phyloP scores from a whole-genome alignment of 2,113 vertebrate genomes.

The Leuciscus idus region DNA sequence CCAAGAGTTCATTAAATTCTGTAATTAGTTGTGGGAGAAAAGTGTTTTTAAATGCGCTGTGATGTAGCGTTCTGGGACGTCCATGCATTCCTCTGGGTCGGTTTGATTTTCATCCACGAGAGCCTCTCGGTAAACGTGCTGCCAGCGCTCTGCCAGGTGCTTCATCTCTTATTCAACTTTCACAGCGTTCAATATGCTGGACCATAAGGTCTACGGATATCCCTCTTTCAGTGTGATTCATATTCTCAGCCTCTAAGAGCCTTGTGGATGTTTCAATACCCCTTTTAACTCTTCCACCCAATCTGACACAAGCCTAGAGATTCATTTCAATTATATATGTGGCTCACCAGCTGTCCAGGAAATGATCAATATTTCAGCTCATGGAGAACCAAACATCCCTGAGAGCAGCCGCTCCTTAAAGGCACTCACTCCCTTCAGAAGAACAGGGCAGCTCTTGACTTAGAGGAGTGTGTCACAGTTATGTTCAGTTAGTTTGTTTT shows the following conservation, averaged over 20 bases:
- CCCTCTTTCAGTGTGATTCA: constrained; percentile 35
- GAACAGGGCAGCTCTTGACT: constrained; percentile 33
- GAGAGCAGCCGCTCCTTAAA: constrained; percentile 57
- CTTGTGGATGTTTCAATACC: constrained; percentile 25
- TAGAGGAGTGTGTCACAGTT: not conserved
- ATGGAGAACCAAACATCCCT: constrained; percentile 56
- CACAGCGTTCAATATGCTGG: constrained; percentile 27
- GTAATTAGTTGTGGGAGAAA: constrained; percentile 19
- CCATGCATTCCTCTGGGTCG: not conserved
- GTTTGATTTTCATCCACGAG: not conserved
- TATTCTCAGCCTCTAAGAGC: constrained; percentile 6
- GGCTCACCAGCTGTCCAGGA: constrained; percentile 43
- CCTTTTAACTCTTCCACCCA: constrained; percentile 41
- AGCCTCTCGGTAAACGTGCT: not conserved
- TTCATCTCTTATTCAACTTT: constrained; percentile 26
- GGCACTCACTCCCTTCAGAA: constrained; percentile 3
- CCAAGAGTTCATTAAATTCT: constrained; percentile 27
- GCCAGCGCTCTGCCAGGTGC: constrained; percentile 1
- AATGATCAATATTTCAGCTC: constrained; percentile 64
- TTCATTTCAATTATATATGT: constrained; percentile 59
- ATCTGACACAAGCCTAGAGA: constrained; percentile 50
- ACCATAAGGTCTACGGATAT: constrained; percentile 44
- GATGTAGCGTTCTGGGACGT: not conserved
- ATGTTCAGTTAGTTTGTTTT: too few relatives aligned
- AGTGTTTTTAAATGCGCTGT: not conserved